A percentile compares a stretch with the other conserved stretches of the same genome.
phyloP scores from a whole-genome alignment of 2,113 vertebrate genomes.

The Diphyllodes magnificus region DNA sequence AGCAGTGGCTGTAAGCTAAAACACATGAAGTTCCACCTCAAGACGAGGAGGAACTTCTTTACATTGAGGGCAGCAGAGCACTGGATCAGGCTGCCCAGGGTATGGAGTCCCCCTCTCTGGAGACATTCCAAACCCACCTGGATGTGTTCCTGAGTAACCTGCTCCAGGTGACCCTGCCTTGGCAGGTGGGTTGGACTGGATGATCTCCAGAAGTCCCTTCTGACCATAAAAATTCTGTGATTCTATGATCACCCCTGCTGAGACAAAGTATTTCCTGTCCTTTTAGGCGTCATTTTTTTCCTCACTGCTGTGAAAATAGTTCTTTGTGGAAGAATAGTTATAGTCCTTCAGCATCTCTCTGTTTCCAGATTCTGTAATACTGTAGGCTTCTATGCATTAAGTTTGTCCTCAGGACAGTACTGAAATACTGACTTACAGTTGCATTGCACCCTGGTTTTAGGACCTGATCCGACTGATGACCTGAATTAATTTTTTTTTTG shows the following conservation, averaged over 20 bases:
- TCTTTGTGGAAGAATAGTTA: background rate
- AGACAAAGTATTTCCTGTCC: background rate
- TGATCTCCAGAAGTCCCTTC: background rate
- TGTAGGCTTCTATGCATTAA: background rate
- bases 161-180: background rate
- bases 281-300: background rate
- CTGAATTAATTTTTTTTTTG: background rate
- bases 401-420: background rate
- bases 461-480: background rate
- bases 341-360: background rate
- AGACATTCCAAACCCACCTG: background rate
- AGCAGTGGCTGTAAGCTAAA: background rate
- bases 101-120: background rate
- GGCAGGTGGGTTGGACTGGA: background rate
- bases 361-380: background rate
- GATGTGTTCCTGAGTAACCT: background rate
- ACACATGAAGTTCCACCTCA: background rate
- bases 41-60: background rate
- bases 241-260: background rate
- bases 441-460: background rate
- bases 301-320: background rate
- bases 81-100: background rate
- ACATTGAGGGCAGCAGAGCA: background rate
- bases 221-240: background rate
- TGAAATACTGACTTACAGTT: background rate